These are phyloP conservation scores for Volucella zonaria DNA, from an alignment of 2,888 invertebrate species.

Conservation along the genomic window DNA sequence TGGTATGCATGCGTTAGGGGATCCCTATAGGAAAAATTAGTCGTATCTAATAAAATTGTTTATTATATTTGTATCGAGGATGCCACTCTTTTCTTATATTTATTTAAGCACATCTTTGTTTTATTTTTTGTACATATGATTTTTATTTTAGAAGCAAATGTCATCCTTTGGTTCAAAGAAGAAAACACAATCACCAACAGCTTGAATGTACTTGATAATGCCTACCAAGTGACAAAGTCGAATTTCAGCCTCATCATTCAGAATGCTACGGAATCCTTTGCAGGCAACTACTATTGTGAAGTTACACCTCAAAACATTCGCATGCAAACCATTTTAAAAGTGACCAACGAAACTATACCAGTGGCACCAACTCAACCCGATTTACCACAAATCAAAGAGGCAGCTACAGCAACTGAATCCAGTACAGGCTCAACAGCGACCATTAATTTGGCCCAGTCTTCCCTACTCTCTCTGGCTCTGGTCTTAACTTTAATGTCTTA, in stretches of 20 bases:
- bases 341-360: conserved; percentile 44
- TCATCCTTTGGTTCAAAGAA: conserved; percentile 62
- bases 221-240: conserved; percentile 43
- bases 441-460: background rate
- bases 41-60: too few relatives aligned
- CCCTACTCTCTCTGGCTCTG: background rate
- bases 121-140: background rate
- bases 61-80: too few relatives aligned
- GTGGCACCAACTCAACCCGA: conserved; percentile 24
- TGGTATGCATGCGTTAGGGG: too few relatives aligned
- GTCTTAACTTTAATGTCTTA: conserved; percentile 28
- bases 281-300: conserved; percentile 63
- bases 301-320: conserved; percentile 57
- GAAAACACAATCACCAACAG: conserved; percentile 58
- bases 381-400: conserved; percentile 47
- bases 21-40: too few relatives aligned
- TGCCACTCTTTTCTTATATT: too few relatives aligned
- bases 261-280: conserved; percentile 58
- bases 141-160: conserved; percentile 48
- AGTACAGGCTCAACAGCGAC: conserved; percentile 23
- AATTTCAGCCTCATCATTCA: conserved; percentile 59
- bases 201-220: conserved; percentile 48
- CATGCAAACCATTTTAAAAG: conserved; percentile 58
- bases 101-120: background rate
- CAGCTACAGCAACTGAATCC: conserved; percentile 35